Base-by-base conservation (phyloP, 2,797 vertebrate genomes). In the Cottoperca gobio region DNA sequence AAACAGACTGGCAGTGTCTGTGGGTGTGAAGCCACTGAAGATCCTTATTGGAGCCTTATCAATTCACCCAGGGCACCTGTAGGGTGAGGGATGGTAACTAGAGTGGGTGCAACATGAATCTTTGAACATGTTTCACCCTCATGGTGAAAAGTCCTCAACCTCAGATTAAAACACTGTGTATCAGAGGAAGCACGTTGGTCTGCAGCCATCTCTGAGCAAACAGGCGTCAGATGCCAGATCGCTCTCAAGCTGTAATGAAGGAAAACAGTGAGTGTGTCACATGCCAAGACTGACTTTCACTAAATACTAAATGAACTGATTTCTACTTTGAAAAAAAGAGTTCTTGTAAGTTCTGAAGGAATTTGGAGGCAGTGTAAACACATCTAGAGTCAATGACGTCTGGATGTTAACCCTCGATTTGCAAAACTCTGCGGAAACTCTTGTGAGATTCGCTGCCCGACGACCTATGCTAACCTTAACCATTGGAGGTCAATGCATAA, bases 21-120 rank as follows among this genome's bases (percentile, higher is more conserved):
- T n/a, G 19, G 62, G 61, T 26, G 40, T 37, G 26, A 58, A 43
- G 23, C 26, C 5, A 46, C 33, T 43, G 13, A 28, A 28, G 39
- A 48, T 33, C 40, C 70, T 43, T 14, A 31, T 33, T 23, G 8
- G 40, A 28, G 23, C 19, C 35, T 24, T 1, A 52, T 33, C 28
- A 52, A 43, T 57, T 43, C 70, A 50, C 21, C 13, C 28, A 26
- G 67, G 57, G 42, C 19, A 5, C 19, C 16, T 33, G 33, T 10
- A 13, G 35, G 37, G 14, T 13, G 28, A 57, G 13, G 33, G 33
- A 23, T 21, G 31, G 59, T 17, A 50, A 39, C 28, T 17, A 9
- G 21, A 60, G 49, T 54, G 33, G 65, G 14, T 55, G 10, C 61
- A 40, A 61, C 35, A 31, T 23, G 24, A 66, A 26, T 46, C 70